A percentile compares a stretch with the other conserved stretches of the same genome.
phyloP scores from a whole-genome alignment of 2,113 vertebrate species.

The Nematolebias whitei region DNA sequence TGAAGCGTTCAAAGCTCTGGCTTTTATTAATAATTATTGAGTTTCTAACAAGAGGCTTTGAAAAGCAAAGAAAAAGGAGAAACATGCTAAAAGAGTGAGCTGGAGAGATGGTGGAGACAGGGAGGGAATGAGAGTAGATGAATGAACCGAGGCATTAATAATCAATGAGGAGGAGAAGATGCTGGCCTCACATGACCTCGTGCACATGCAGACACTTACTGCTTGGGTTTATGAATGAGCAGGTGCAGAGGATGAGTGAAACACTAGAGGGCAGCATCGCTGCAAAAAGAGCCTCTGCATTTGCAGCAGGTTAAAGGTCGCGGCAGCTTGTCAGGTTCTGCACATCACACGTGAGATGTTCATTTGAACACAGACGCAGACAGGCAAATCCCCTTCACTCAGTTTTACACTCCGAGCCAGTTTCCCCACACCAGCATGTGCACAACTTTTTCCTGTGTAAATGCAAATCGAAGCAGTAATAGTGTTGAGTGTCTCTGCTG shows the following conservation, averaged over 20 bases:
- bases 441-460: slow-evolving; percentile 9
- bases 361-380: slow-evolving; percentile 5
- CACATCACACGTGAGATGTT: not conserved
- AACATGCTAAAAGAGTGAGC: not conserved
- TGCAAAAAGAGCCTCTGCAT: not conserved
- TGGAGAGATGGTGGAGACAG: not conserved
- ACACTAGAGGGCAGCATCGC: slow-evolving; percentile 70
- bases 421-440: slow-evolving; percentile 27
- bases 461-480: not conserved
- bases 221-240: slow-evolving; percentile 13
- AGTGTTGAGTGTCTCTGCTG: slow-evolving; percentile 12
- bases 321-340: not conserved
- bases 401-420: slow-evolving; percentile 7
- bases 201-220: not conserved
- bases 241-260: not conserved
- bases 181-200: slow-evolving; percentile 23
- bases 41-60: slow-evolving; percentile 8
- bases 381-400: not conserved
- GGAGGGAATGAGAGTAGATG: not conserved
- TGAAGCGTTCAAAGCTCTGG: slow-evolving; percentile 18
- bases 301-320: slow-evolving; percentile 30
- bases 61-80: not conserved
- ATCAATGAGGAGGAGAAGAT: slow-evolving; percentile 22
- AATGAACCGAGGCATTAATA: slow-evolving; percentile 6
- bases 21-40: slow-evolving; percentile 30